Evolutionary conservation across 2,888 invertebrate genomes (phyloP).

Genomic region (Spodoptera littoralis): DNA sequence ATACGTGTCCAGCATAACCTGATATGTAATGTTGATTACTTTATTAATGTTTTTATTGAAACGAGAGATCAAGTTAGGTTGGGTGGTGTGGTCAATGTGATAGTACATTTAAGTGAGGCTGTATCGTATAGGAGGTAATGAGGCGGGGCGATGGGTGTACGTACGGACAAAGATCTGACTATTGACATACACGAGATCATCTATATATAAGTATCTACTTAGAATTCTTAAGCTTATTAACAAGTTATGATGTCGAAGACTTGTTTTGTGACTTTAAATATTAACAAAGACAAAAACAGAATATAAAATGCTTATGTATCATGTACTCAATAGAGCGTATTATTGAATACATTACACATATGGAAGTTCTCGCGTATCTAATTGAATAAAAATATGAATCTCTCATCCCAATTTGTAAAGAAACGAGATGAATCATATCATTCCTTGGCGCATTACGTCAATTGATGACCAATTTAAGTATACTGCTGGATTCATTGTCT

Average conservation of each 20-base stretch:
- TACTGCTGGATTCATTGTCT: conserved; percentile 59
- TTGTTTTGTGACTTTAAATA: conserved; percentile 65
- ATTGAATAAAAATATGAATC: conserved; percentile 84
- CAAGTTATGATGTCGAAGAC: conserved; percentile 67
- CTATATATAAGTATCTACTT: conserved; percentile 69
- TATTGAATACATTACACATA: conserved; percentile 70
- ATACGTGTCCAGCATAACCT: conserved; percentile 75
- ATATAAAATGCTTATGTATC: conserved; percentile 43
- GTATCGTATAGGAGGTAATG: conserved; percentile 83
- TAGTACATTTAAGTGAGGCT: conserved; percentile 77
- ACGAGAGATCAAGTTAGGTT: conserved; percentile 73
- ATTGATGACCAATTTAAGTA: conserved; percentile 64
- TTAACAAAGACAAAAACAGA: conserved; percentile 59
- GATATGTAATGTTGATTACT: conserved; percentile 82
- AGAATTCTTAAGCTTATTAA: conserved; percentile 76
- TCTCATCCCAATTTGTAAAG: conserved; percentile 79
- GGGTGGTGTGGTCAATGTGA: conserved; percentile 71
- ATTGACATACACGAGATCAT: conserved; percentile 75
- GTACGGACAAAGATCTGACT: conserved; percentile 80
- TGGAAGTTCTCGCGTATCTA: conserved; percentile 77
- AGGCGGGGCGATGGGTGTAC: conserved; percentile 86
- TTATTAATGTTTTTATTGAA: conserved; percentile 84
- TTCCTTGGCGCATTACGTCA: conserved; percentile 77
- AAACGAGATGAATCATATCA: conserved; percentile 81
- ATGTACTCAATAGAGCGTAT: conserved; percentile 56